phyloP scores from a whole-genome alignment of 2,113 vertebrate genomes.

The Raja brachyura region DNA sequence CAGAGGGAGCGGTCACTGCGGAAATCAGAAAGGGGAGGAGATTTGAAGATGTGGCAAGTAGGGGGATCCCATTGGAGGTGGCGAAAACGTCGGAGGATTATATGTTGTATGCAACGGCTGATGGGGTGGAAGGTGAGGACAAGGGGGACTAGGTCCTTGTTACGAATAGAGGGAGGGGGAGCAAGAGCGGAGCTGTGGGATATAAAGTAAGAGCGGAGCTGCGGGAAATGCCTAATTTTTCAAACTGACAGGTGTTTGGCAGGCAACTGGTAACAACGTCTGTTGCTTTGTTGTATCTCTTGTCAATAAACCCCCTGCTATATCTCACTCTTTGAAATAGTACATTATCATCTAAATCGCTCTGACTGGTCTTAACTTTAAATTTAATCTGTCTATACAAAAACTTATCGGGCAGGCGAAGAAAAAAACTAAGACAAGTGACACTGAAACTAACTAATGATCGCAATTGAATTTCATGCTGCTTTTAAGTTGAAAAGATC shows the following conservation, averaged over 20 bases:
- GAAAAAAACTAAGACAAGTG: neutral
- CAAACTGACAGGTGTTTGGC: neutral
- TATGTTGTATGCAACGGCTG: too few relatives aligned
- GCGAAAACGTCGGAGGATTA: too few relatives aligned
- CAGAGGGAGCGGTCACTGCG: too few relatives aligned
- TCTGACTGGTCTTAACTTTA: neutral
- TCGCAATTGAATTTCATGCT: neutral
- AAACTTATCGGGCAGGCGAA: neutral
- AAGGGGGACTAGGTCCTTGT: too few relatives aligned
- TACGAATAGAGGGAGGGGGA: too few relatives aligned
- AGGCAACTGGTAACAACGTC: neutral
- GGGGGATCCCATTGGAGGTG: too few relatives aligned
- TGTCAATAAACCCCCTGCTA: neutral
- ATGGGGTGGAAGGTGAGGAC: too few relatives aligned
- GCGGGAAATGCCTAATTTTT: neutral
- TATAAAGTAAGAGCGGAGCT: too few relatives aligned
- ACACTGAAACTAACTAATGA: neutral
- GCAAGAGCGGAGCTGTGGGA: too few relatives aligned
- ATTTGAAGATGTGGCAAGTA: too few relatives aligned
- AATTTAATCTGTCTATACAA: neutral
- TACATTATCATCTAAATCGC: neutral
- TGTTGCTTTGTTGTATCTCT: neutral
- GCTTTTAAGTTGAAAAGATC: neutral
- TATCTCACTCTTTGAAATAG: neutral
- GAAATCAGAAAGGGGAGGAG: too few relatives aligned